A percentile compares a stretch with the other conserved stretches of the same genome.
These are phyloP conservation scores for Lucilia sericata DNA, from an alignment of 1,140 invertebrate genomes.

Conservation along the genomic window DNA sequence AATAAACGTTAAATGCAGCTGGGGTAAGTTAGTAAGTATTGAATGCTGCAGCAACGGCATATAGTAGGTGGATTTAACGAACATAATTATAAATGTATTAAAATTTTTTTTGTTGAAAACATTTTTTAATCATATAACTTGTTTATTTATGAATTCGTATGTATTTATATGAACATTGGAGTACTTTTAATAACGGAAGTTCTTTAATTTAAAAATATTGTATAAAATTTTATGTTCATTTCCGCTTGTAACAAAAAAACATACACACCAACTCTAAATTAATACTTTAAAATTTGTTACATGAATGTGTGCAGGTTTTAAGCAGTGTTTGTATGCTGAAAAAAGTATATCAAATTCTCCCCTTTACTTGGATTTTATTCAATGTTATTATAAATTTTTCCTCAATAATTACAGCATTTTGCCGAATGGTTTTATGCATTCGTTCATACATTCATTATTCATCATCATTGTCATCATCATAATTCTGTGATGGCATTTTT, in stretches of 20 bases:
- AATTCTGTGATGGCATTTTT: not conserved
- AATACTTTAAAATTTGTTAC: no score
- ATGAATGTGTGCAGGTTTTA: not conserved
- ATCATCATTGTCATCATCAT: not conserved
- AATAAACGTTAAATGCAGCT: not conserved
- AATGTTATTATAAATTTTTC: not conserved
- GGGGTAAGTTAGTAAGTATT: not conserved
- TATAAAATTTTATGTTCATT: not conserved
- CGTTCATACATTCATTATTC: not conserved
- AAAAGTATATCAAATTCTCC: not conserved
- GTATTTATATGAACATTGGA: no score
- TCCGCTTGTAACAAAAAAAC: not conserved
- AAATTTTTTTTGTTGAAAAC: not conserved
- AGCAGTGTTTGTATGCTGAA: not conserved
- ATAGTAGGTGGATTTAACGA: not conserved
- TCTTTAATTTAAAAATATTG: constrained; percentile 8
- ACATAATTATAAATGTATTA: constrained; percentile 13
- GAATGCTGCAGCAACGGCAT: no score
- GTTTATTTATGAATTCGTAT: no score
- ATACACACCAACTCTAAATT: not conserved
- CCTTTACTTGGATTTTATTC: not conserved
- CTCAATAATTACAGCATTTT: not conserved
- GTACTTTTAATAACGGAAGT: not conserved
- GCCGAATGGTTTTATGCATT: not conserved
- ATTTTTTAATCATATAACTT: no score